Evolutionary conservation across 1,140 invertebrate species (phyloP).

Genomic region (Anadara kagoshimensis): DNA sequence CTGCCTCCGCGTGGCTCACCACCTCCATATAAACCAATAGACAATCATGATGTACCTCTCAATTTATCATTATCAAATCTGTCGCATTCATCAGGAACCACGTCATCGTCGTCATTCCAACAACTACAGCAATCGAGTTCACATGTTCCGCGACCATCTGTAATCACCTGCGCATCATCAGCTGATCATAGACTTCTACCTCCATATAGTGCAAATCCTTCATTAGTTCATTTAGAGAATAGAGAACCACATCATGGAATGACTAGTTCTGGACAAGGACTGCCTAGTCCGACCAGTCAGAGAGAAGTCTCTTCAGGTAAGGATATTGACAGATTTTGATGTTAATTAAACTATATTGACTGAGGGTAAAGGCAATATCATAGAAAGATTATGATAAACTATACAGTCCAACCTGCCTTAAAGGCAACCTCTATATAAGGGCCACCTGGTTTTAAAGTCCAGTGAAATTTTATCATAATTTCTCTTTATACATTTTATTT

Average conservation of each 20-base stretch:
- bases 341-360: too few relatives aligned
- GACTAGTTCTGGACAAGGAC: background rate
- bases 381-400: too few relatives aligned
- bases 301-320: constrained; percentile 40
- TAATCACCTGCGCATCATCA: constrained; percentile 64
- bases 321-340: background rate
- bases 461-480: too few relatives aligned
- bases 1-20: constrained; percentile 45
- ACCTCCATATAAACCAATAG: constrained; percentile 43
- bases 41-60: constrained; percentile 64
- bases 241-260: constrained; percentile 33
- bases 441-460: too few relatives aligned
- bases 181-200: constrained; percentile 25
- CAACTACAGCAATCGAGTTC: constrained; percentile 10
- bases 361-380: too few relatives aligned
- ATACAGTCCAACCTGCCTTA: too few relatives aligned
- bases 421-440: too few relatives aligned
- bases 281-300: constrained; percentile 23
- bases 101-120: constrained; percentile 18
- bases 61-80: constrained; percentile 62
- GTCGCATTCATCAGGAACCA: constrained; percentile 53
- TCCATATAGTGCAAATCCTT: too few relatives aligned
- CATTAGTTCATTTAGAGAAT: too few relatives aligned
- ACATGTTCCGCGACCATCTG: constrained; percentile 63
- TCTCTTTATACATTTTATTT: too few relatives aligned